phyloP scores from a whole-genome alignment of 1,140 invertebrate genomes.

The Zaprionus inermis region DNA sequence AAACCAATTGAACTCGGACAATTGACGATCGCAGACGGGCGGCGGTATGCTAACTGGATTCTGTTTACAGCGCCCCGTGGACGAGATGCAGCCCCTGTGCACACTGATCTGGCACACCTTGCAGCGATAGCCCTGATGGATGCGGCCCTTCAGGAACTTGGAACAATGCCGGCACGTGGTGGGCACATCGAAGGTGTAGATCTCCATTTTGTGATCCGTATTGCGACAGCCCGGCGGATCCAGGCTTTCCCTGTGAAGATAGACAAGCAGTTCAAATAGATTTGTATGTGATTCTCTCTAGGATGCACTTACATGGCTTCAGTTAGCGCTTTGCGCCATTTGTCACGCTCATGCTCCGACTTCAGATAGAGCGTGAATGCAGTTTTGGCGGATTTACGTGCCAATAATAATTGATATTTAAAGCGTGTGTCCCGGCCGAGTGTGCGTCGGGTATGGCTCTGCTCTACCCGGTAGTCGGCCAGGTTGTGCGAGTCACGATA shows the following conservation, averaged over 20 bases:
- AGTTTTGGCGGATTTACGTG: constrained; percentile 91
- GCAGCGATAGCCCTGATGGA: constrained; percentile 91
- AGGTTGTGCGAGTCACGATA: constrained; percentile 94
- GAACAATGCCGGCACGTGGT: constrained; percentile 92
- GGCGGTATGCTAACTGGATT: constrained; percentile 85
- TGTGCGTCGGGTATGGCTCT: constrained; percentile 87
- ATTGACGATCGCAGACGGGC: constrained; percentile 84
- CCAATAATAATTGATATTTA: constrained; percentile 93
- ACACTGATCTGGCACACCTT: constrained; percentile 89
- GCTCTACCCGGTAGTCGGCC: constrained; percentile 94
- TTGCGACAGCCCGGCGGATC: constrained; percentile 90
- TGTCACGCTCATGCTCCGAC: constrained; percentile 93
- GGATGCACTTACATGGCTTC: constrained; percentile 92
- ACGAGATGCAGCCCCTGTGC: constrained; percentile 91
- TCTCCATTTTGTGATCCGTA: constrained; percentile 94
- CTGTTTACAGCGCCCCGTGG: constrained; percentile 89
- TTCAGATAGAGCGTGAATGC: constrained; percentile 96
- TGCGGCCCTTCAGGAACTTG: constrained; percentile 95
- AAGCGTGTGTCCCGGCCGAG: constrained; percentile 89
- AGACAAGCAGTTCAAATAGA: constrained; percentile 10
- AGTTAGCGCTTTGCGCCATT: constrained; percentile 96
- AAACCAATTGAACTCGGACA: constrained; percentile 85
- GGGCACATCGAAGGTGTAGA: constrained; percentile 94
- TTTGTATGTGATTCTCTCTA: not conserved
- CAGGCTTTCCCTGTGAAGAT: constrained; percentile 91